Base-by-base conservation (phyloP, 2,113 vertebrate genomes). In the Lepisosteus osseus region DNA sequence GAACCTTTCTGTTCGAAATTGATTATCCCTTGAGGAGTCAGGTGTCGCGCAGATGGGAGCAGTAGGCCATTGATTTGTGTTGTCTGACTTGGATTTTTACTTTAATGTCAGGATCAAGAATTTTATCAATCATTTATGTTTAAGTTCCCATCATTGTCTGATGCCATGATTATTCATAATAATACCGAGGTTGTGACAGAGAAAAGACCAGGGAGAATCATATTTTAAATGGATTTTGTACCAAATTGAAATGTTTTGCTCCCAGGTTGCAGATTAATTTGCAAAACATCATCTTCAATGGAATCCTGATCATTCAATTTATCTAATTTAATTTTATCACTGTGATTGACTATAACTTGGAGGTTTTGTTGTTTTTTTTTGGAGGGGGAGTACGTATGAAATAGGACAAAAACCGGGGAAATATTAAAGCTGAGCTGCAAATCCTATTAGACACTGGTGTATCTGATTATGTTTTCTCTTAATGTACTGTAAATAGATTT, bases 181-280 rank as follows among this genome's bases (percentile, higher is more conserved):
- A 70, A 62, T 70, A 62, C 41, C 61, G 47, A 62, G 57, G 43
- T 70, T 70, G 59, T 47, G 45, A 51, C 14, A 7, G 41, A 44
- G 55, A 44, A 67, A 14, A 15, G 65, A 51, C 47, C n/a, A 8
- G 17, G 9, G 13, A 4, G 42, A 70, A 70, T 70, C 43, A 14
- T 62, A 7, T 70, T 70, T 62, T 8, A 70, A 70, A 62, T 70
- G 43, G 56, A 70, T 70, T 70, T 70, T 15, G 44, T 51, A 70
- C 62, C 62, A 51, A 62, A 61, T 56, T 42, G 59, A 61, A 70
- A 61, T 70, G 68, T 40, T 62, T 61, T 8, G 29, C 56, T 70
- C 43, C 3, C 59, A 57, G 41, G 40, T 57, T 69, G 57, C 68
- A 59, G 13, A 67, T 11, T 15, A 17, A 47, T 47, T 61, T 29